These are phyloP conservation scores for Tragelaphus strepsiceros DNA, from an alignment of 2,113 vertebrate genomes.

Conservation along the genomic window DNA sequence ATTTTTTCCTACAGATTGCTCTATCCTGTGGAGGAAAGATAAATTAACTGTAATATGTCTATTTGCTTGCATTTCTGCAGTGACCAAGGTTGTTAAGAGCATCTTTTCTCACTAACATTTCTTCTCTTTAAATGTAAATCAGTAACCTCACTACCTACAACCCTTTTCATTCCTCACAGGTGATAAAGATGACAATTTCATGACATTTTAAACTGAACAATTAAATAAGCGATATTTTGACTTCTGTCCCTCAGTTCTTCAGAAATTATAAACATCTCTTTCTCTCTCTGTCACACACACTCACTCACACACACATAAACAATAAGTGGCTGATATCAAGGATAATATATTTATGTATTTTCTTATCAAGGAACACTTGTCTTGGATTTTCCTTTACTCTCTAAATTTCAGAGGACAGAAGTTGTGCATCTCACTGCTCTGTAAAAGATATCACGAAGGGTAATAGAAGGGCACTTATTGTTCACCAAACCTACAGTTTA, in stretches of 20 bases:
- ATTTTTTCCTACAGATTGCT: background rate
- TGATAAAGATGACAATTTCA: background rate
- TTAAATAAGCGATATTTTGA: background rate
- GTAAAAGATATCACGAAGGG: background rate
- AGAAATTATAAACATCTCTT: background rate
- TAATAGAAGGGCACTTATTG: rapidly evolving
- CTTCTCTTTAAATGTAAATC: background rate
- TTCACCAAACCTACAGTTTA: rapidly evolving
- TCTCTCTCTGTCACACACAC: background rate
- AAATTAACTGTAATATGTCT: background rate
- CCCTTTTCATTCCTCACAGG: background rate
- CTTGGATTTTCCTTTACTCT: background rate
- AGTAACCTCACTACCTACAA: background rate
- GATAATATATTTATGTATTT: background rate
- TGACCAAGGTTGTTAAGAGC: background rate
- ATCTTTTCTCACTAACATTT: background rate
- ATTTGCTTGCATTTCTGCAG: background rate
- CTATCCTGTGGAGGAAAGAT: constrained; percentile 5
- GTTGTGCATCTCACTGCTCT: rapidly evolving
- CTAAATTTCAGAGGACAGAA: background rate
- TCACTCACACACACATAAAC: background rate
- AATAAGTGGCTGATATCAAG: background rate
- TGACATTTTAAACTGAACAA: background rate
- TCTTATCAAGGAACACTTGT: background rate
- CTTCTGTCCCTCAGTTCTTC: background rate